Base-by-base conservation (phyloP, 2,113 vertebrate species). In the Pterocles burchelli region DNA sequence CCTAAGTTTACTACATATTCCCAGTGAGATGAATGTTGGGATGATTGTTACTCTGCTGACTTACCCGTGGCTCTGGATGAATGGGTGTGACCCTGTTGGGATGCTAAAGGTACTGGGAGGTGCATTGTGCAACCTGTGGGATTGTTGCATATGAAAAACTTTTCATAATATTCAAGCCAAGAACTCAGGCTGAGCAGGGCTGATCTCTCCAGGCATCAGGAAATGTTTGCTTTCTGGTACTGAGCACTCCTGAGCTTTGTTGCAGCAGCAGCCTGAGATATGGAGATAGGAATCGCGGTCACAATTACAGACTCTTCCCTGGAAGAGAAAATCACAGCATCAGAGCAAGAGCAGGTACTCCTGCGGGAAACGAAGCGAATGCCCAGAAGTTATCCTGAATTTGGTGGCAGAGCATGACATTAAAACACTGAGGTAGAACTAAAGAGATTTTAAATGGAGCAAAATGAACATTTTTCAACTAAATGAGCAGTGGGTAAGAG, bases 51-150 rank as follows among this genome's bases (percentile, higher is more conserved):
- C 33, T 74, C 38, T 76, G 65, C 66, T 85, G 95, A 79, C 2
- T 79, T 88, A 5, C 0, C 10, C 8, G 0, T 17, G 67, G 73
- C 91, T 95, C 77, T 58, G 70, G 36, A 19, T 25, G 90, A 7
- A 63, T 20, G 79, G 88, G 90, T 88, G 96, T 93, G 90, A 41
- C 75, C 24, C 80, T 29, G 3, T 2, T 59, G 88, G 68, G 65
- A 84, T 88, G 72, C 57, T 49, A 4, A 67, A 86, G 72, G 75
- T 6, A 15, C 58, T 8, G 72, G 67, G 43, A 93, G 63, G 21
- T 3, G 2, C 9, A 0, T 12, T 71, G 93, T 72, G 96, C 83
- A 93, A 95, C 3, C 75, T 18, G 11, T 4, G 11, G 49, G 71
- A 54, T 77, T 0, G 0, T 10, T 88, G 63, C 43, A 0, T 7